Base-by-base conservation (phyloP, 1,140 invertebrate species). In the Drosophila ananassae region DNA sequence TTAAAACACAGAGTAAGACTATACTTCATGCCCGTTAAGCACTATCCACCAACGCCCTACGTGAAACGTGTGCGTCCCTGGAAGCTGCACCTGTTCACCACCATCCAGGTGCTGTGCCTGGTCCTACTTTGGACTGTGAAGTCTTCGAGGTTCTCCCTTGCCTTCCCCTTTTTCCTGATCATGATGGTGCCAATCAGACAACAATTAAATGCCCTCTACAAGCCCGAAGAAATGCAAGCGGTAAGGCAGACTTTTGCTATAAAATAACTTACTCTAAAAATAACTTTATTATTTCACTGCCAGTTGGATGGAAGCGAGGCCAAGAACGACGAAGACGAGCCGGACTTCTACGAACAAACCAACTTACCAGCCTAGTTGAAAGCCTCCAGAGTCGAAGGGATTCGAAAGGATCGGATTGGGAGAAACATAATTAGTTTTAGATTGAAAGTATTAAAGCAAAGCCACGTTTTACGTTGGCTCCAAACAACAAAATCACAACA, bases 31-130 rank as follows among this genome's bases (percentile, higher is more conserved):
- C 98, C 97, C 0, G 96, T 97, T 0, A 98, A 99, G 92, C 97
- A 99, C 92, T 97, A 98, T 92, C 97, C 97, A 2, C 95, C 96
- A 63, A 95, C 96, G 1, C 94, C 95, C 6, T 97, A 96, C 90
- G 96, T 97, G 17, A 93, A 95, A 78, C 94, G 95, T 75, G 94
- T 98, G 2, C 95, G 95, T 73, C 98, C 97, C 0, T 94, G 95
- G 90, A 98, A 98, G 91, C 98, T 99, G 97, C 97, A 99, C 91
- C 84, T 98, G 8, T 99, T 96, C 92, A 99, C 98, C 0, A 72
- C 95, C 6, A 95, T 98, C 62, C 98, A 99, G 92, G 91, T 98
- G 8, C 74, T 95, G 0, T 97, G 96, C 82, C 93, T 99, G 47
- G 94, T 93, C 0, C 55, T 96, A 2, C 92, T 99, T 34, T 98